These are phyloP conservation scores for Calliopum simillimum DNA, from an alignment of 2,888 invertebrate species.

Conservation along the genomic window DNA sequence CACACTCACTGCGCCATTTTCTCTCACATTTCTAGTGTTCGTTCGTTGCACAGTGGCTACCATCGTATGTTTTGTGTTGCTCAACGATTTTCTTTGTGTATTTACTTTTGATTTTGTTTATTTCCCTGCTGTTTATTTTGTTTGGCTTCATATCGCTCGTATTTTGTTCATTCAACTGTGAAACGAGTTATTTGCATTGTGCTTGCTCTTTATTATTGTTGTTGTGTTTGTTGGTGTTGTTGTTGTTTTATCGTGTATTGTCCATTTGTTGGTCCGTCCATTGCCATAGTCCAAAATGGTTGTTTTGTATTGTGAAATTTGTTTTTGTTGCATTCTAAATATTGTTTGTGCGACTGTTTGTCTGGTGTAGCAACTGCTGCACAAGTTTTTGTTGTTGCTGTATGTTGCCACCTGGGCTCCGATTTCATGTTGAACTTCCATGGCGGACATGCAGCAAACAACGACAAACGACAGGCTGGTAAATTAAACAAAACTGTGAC, in stretches of 20 bases:
- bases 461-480: too few species aligned
- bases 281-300: slow-evolving; percentile 62
- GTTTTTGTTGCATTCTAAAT: slow-evolving; percentile 31
- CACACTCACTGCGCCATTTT: not conserved
- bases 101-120: slow-evolving; percentile 8
- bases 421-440: not conserved
- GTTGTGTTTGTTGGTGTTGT: not conserved
- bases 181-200: slow-evolving; percentile 22
- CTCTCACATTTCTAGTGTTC: not conserved
- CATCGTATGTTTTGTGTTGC: slow-evolving; percentile 14
- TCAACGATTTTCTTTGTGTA: slow-evolving; percentile 7
- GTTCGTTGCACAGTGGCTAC: not conserved
- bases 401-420: slow-evolving; percentile 33
- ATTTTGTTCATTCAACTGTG: slow-evolving; percentile 32
- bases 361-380: slow-evolving; percentile 50
- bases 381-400: slow-evolving; percentile 37
- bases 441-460: not conserved
- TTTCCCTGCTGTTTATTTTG: slow-evolving; percentile 18
- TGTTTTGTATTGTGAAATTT: slow-evolving; percentile 42
- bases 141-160: slow-evolving; percentile 39
- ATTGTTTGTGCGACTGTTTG: slow-evolving; percentile 54
- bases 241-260: slow-evolving; percentile 7
- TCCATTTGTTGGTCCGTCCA: slow-evolving; percentile 34
- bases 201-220: slow-evolving; percentile 4
- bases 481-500: too few species aligned